Evolutionary conservation across 1,140 invertebrate genomes (phyloP), one percentile per base, ranked within the genome.

Genomic region (Rhyacophila brunnea): DNA sequence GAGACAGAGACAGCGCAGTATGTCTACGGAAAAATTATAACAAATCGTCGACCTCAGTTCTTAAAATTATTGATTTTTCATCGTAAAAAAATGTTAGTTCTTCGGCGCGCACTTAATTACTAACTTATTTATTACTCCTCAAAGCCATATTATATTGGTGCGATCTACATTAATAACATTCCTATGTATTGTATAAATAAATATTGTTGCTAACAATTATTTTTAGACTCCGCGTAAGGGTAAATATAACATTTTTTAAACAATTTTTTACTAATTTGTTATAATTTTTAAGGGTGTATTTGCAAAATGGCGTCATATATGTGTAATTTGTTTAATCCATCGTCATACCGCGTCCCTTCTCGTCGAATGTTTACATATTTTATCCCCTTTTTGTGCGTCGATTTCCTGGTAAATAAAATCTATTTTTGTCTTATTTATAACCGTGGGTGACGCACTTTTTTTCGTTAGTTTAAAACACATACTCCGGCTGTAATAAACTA

Each of bases 1-100:
- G 32, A 44, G 32, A 32, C 38, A 46, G 53, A 56, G 53, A 56
- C 36, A 56, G 55, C 55, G 45, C 55, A 49, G 55, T 44, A 28
- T n/a, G 7, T 34, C 17, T 19, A 44, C 14, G 42, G 46, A 57
- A 57, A 57, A 57, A 60, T 64, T 64, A 60, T 57, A 64, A 64
- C 62, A 64, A 64, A 50, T 57, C 62, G 62, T 59, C 62, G 62
- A 56, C 60, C 54, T 50, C 46, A 32, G 40, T 36, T 64, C 62
- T 64, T 64, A 64, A 64, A 64, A 60, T 64, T 64, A 64, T 60
- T 64, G 62, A 64, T 64, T 64, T 64, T 64, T 32, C 62, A 64
- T 60, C 57, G 62, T 49, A 57, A 64, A 63, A 28, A 62, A 63
- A 63, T 59, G 61, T 60, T 60, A 53, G 42, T 50, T 43, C 46